phyloP scores from a whole-genome alignment of 1,140 invertebrate species.

The Antheraea pernyi region DNA sequence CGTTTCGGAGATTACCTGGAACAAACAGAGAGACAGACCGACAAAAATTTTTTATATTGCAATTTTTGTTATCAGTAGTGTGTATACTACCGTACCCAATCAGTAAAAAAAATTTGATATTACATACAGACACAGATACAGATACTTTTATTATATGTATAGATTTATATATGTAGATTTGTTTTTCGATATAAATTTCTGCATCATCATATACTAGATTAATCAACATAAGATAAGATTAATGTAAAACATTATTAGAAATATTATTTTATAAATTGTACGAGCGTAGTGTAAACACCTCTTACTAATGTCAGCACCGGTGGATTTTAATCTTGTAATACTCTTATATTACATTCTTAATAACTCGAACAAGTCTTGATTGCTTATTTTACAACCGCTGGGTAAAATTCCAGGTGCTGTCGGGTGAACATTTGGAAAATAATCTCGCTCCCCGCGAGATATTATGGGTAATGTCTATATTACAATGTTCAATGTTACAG shows the following conservation, averaged over 20 bases:
- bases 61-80: too few relatives aligned
- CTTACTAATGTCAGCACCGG: conserved; percentile 8
- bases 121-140: too few relatives aligned
- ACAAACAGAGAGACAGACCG: too few relatives aligned
- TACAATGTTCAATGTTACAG: conserved; percentile 2
- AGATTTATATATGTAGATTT: too few relatives aligned
- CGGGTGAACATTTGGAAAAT: not conserved
- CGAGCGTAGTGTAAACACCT: not conserved
- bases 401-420: conserved; percentile 4
- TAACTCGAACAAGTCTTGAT: conserved; percentile 16
- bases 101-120: too few relatives aligned
- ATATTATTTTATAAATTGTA: not conserved
- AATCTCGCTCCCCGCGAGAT: conserved; percentile 1
- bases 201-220: too few relatives aligned
- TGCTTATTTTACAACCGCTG: conserved; percentile 10
- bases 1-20: too few relatives aligned
- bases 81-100: too few relatives aligned
- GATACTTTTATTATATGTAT: too few relatives aligned
- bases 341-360: conserved; percentile 17
- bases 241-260: not conserved
- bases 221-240: too few relatives aligned
- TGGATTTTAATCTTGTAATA: conserved; percentile 18
- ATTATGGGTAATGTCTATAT: not conserved
- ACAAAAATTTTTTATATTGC: too few relatives aligned
- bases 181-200: too few relatives aligned